Evolutionary conservation across 2,797 vertebrate genomes (phyloP).

Genomic region (Heteromormyrus szaboi): DNA sequence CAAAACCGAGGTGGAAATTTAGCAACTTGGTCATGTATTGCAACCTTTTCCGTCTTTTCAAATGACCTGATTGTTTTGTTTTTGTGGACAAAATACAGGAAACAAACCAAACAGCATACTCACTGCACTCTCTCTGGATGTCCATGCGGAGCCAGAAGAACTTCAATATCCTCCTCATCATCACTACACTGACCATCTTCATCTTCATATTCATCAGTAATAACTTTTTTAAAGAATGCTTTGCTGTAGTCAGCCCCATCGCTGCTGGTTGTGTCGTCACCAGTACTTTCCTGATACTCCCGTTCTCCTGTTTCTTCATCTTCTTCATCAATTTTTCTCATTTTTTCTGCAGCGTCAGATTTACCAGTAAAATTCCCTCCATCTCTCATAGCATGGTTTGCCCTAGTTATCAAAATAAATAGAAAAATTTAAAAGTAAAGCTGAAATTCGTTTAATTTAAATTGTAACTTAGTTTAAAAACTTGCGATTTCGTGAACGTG

Average conservation of each 20-base stretch:
- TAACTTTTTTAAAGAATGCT: constrained; percentile 6
- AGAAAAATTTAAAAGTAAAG: not conserved
- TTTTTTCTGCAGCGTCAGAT: not conserved
- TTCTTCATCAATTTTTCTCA: constrained; percentile 1
- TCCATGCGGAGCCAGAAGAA: constrained; percentile 52
- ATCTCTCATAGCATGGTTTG: not conserved
- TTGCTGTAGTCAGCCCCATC: constrained; percentile 29
- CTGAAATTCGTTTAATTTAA: not conserved
- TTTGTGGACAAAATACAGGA: not conserved
- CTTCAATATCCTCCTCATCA: constrained; percentile 52
- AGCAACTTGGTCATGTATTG: not conserved
- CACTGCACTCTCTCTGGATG: constrained; percentile 37
- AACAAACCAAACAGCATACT: constrained; percentile 21
- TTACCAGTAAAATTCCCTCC: not conserved
- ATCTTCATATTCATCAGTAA: not conserved
- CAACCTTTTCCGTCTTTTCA: not conserved
- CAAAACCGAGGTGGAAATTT: not conserved
- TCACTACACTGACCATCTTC: constrained; percentile 34
- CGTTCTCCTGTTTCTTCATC: not conserved
- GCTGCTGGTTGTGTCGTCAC: constrained; percentile 20
- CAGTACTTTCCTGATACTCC: not conserved
- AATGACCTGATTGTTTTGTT: not conserved
- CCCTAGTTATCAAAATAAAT: not conserved
- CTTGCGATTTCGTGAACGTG: not conserved
- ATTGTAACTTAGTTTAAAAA: not conserved